Evolutionary conservation across 1,140 invertebrate species (phyloP), one percentile per base, ranked within the genome.

Genomic region (Brevipalpus yothersi): DNA sequence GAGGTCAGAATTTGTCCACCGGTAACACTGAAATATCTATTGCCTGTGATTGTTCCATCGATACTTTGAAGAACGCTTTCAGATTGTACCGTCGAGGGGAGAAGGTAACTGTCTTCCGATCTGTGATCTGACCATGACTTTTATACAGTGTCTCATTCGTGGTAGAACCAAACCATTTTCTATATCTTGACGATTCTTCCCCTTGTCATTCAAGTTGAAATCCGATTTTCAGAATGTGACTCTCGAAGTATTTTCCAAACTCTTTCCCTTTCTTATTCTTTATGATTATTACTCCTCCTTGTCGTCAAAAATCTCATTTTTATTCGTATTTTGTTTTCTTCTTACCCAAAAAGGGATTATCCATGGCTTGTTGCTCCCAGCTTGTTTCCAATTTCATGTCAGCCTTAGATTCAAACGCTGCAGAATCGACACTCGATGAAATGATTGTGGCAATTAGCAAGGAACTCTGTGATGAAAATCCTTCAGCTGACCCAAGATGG

Each of bases 401-500:
- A 19, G 39, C n/a, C 5, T 51, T 51, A 5, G 49, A 51, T 8
- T 19, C 23, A 41, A 15, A 15, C 23, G 7, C 40, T 12, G 21
- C 23, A 55, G 53, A 55, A 39, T 55, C 53, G 9, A 31, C 15
- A 11, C 12, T 86, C 1, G 80, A 86, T 71, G 76, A 75, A 57
- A 72, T 80, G 31, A 79, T 86, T 47, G 68, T 82, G n/a, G 73
- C 73, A 49, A 76, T 88, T 0, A 84, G 83, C 59, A 75, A 77
- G 60, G 82, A 87, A 67, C 72, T 93, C 57, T 79, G 91, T 53
- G 83, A 93, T 70, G 88, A 93, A 72, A 80, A 81, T 63, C 90
- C 89, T 9, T 79, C 81, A 2, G 79, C 83, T 54, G 89, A 94
- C 77, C 89, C 88, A 1, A 74, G 88, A 64, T 92, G 82, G 85